These are phyloP conservation scores for Macrotis lagotis DNA, from an alignment of 2,113 vertebrate genomes.

Conservation along the genomic window DNA sequence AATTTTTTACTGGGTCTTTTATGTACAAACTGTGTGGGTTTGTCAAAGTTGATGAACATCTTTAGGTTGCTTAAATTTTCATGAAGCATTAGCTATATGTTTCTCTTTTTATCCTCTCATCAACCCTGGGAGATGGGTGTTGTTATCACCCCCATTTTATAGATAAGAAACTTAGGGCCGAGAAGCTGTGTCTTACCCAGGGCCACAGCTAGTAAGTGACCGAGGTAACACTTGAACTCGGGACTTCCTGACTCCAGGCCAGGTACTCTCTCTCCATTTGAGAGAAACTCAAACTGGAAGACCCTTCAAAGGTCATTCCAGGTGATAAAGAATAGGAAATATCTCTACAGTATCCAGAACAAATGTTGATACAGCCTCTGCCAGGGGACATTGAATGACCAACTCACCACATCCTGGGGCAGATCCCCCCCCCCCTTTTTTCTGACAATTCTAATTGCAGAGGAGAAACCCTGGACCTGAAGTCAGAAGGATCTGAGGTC, in stretches of 20 bases:
- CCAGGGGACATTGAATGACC: not conserved
- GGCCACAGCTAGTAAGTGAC: not conserved
- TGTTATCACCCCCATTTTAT: not conserved
- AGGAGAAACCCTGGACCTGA: too few relatives aligned
- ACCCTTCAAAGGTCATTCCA: not conserved
- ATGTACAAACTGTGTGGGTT: too few relatives aligned
- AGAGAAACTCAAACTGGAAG: not conserved
- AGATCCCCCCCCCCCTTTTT: not conserved
- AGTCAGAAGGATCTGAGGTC: too few relatives aligned
- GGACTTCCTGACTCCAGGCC: not conserved
- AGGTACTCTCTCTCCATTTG: not conserved
- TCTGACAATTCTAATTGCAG: too few relatives aligned
- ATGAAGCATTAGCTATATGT: not conserved
- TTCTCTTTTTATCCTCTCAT: not conserved
- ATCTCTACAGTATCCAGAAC: not conserved
- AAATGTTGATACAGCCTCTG: not conserved
- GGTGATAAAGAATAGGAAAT: not conserved
- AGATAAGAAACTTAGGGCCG: not conserved
- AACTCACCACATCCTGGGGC: too few relatives aligned
- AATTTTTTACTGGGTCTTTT: too few relatives aligned
- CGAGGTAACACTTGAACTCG: not conserved
- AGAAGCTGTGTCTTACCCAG: not conserved
- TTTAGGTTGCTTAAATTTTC: not conserved
- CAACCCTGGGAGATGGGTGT: not conserved
- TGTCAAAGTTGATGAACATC: not conserved